Base-by-base conservation (phyloP, 2,797 vertebrate species). In the Champsocephalus esox region DNA sequence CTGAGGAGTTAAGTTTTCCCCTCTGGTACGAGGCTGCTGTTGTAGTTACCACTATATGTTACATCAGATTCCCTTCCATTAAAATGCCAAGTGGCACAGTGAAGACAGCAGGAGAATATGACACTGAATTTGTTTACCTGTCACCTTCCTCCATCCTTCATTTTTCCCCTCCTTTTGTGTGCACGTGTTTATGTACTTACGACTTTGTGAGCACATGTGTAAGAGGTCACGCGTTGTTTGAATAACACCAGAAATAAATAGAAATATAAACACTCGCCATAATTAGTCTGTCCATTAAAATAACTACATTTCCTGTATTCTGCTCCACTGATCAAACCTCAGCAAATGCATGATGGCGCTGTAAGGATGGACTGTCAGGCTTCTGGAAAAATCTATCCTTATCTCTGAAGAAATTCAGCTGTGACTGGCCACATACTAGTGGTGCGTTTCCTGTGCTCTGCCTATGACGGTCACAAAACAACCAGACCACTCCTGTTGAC, bases 1-100 rank as follows among this genome's bases (percentile, higher is more conserved):
- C 95, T 96, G 94, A 95, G 93, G 94, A 95, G 95, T 95, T 95
- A 95, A 95, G 95, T 95, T 95, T 95, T 92, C 93, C 93, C 93
- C 93, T 94, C 95, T 94, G 94, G 93, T 93, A 92, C 86, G 91
- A 91, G 90, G 93, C 92, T 85, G 92, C 89, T 90, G 92, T 91
- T 91, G 92, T 93, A 93, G 89, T 94, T 93, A 94, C 93, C 91
- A 92, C 92, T 93, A 92, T 94, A 88, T 95, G 95, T 95, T 94
- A 94, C 93, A 95, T 95, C 94, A 92, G 92, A 94, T 95, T 95
- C 94, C 87, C 91, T 95, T 95, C 94, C 94, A 96, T 96, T 95
- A 96, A 95, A 96, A 95, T 95, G 95, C 95, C 95, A 95, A 95
- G 94, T 95, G 92, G 93, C 93, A 94, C 92, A 94, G 94, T 94